Evolutionary conservation across 1,140 invertebrate species (phyloP).

Genomic region (Temnothorax curvispinosus): DNA sequence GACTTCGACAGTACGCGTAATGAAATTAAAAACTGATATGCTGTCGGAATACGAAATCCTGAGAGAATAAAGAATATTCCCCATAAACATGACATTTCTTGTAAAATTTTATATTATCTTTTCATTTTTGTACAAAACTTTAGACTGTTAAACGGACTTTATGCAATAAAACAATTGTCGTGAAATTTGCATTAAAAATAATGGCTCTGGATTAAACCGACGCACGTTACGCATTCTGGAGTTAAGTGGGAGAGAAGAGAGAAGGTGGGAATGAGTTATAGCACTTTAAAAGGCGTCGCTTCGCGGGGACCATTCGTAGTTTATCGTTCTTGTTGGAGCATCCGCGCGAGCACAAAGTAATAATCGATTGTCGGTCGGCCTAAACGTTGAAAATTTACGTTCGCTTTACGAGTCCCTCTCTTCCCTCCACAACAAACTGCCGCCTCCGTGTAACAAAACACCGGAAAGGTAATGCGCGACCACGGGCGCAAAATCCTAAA

Average conservation of each 20-base stretch:
- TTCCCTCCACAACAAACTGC: slow-evolving; percentile 22
- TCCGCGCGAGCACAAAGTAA: slow-evolving; percentile 72
- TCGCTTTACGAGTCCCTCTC: slow-evolving; percentile 73
- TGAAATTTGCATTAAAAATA: slow-evolving; percentile 32
- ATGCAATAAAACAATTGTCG: slow-evolving; percentile 7
- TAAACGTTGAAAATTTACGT: slow-evolving; percentile 79
- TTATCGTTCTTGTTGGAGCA: slow-evolving; percentile 66
- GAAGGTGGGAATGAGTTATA: slow-evolving; percentile 74
- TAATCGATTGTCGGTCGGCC: slow-evolving; percentile 75
- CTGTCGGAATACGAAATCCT: slow-evolving; percentile 6
- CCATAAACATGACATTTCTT: not conserved
- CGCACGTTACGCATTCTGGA: slow-evolving; percentile 45
- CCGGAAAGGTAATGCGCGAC: slow-evolving; percentile 10
- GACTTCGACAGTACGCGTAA: not conserved
- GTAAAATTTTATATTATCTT: not conserved
- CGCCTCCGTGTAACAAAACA: slow-evolving; percentile 41
- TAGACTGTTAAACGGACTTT: not conserved
- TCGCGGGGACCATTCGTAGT: slow-evolving; percentile 67
- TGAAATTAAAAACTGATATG: not conserved
- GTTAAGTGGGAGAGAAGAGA: slow-evolving; percentile 55
- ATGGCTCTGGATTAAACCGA: slow-evolving; percentile 19
- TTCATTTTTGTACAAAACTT: not conserved
- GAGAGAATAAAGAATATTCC: not conserved
- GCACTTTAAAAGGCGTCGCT: slow-evolving; percentile 77
- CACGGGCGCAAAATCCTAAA: slow-evolving; percentile 42